Percentiles rank a stretch among this genome's conserved stretches.
Conservation (phyloP, 2,888 invertebrate species). For the Plebejus argus region DNA sequence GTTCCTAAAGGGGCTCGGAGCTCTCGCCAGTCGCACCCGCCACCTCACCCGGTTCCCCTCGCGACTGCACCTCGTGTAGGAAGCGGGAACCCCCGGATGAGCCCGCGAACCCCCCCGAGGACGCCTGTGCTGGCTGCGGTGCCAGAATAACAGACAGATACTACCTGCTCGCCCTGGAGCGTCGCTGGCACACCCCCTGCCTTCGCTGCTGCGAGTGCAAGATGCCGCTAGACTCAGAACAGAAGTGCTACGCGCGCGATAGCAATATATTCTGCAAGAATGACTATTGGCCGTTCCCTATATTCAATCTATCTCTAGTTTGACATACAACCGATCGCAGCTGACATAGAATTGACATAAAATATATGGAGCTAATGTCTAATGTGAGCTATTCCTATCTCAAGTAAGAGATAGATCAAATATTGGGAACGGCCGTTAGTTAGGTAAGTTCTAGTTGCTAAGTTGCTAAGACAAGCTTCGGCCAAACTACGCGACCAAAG, state of each 20-base stretch:
- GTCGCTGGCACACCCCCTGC: slow-evolving; percentile 96
- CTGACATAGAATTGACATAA: too few relatives aligned
- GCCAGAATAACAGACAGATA: slow-evolving; percentile 92
- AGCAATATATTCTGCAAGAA: slow-evolving; percentile 98
- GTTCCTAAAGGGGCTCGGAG: slow-evolving; percentile 86
- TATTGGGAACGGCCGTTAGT: too few relatives aligned
- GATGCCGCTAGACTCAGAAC: slow-evolving; percentile 93
- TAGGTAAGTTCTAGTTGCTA: slow-evolving; percentile 84
- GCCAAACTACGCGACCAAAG: neutral
- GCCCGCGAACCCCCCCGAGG: slow-evolving; percentile 69
- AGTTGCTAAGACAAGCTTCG: neutral
- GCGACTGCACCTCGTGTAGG: slow-evolving; percentile 81
- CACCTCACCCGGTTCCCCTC: slow-evolving; percentile 82
- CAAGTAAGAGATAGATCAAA: too few relatives aligned
- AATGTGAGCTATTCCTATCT: too few relatives aligned
- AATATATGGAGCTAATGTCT: too few relatives aligned
- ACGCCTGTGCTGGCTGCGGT: slow-evolving; percentile 94
- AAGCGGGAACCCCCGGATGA: slow-evolving; percentile 80
- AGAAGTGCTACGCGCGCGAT: slow-evolving; percentile 95
- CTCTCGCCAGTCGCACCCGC: slow-evolving; percentile 88
- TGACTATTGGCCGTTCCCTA: too few relatives aligned
- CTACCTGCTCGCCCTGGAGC: slow-evolving; percentile 94
- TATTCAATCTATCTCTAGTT: too few relatives aligned
- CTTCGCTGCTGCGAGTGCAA: slow-evolving; percentile 95
- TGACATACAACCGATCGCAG: too few relatives aligned